A percentile compares a stretch with the other conserved stretches of the same genome.
These are phyloP conservation scores for Choloepus didactylus DNA, from an alignment of 2,797 vertebrate species.

Conservation along the genomic window DNA sequence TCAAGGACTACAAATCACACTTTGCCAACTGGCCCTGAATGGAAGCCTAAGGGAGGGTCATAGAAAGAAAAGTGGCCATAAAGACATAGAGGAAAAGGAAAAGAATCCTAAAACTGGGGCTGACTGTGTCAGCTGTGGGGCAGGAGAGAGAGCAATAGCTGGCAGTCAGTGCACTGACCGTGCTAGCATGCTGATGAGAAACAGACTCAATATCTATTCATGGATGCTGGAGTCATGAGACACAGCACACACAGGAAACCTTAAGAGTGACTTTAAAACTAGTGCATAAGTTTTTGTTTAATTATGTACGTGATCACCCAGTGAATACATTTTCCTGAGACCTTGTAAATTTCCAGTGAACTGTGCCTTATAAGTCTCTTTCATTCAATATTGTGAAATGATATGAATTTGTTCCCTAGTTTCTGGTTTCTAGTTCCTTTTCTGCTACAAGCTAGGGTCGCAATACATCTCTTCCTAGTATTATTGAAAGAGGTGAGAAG, in stretches of 20 bases:
- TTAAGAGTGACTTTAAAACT: neutral
- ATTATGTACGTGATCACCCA: neutral
- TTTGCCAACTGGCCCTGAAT: too few relatives aligned
- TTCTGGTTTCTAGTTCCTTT: too few relatives aligned
- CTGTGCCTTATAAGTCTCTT: neutral
- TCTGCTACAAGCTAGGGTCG: too few relatives aligned
- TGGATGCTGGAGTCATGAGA: neutral
- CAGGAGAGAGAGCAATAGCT: neutral
- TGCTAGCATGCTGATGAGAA: neutral
- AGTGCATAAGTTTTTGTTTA: neutral
- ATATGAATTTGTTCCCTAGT: neutral
- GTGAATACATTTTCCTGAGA: neutral
- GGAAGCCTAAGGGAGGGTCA: too few relatives aligned
- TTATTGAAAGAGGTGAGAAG: too few relatives aligned
- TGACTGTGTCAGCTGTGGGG: too few relatives aligned
- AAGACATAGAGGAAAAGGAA: too few relatives aligned
- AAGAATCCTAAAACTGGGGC: too few relatives aligned
- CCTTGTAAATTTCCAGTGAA: neutral
- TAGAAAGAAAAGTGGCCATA: too few relatives aligned
- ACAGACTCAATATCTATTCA: too few relatives aligned
- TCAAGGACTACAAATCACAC: too few relatives aligned
- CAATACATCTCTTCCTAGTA: too few relatives aligned
- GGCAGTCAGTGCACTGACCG: neutral
- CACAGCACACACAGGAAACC: neutral
- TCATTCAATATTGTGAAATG: neutral